A percentile compares a stretch with the other conserved stretches of the same genome.
phyloP scores from a whole-genome alignment of 2,113 vertebrate species.

The Plectropomus leopardus region DNA sequence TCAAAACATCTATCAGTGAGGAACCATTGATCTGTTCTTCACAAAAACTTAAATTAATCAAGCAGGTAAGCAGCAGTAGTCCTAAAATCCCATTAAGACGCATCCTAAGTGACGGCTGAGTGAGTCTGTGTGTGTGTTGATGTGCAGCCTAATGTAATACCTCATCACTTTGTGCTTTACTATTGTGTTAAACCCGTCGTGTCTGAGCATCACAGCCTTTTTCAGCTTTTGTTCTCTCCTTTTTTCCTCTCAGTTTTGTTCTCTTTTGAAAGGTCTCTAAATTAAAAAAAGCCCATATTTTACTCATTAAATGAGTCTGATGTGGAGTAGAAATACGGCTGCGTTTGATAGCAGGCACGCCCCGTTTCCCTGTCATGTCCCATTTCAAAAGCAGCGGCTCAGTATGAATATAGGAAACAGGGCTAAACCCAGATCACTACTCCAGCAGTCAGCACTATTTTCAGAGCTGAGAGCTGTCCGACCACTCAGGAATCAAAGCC shows the following conservation, averaged over 20 bases:
- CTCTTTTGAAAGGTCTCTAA: conserved; percentile 4
- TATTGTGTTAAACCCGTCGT: conserved; percentile 57
- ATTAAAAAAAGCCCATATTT: conserved; percentile 20
- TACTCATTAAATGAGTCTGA: neutral
- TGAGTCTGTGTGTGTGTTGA: conserved; percentile 9
- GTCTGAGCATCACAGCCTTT: conserved; percentile 54
- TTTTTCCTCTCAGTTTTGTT: conserved; percentile 7
- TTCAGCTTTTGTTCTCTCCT: conserved; percentile 6
- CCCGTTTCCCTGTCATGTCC: conserved; percentile 56
- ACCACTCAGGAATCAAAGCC: conserved; percentile 75
- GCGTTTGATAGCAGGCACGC: conserved; percentile 41
- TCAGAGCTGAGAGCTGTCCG: conserved; percentile 69
- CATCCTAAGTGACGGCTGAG: conserved; percentile 6
- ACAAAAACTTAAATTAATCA: neutral
- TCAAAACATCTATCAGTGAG: too few species aligned
- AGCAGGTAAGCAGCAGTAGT: neutral
- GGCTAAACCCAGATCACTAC: conserved; percentile 83
- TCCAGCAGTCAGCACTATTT: conserved; percentile 78
- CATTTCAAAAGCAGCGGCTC: conserved; percentile 70
- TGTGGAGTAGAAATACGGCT: conserved; percentile 25
- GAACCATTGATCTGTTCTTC: neutral
- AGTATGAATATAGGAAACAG: conserved; percentile 75
- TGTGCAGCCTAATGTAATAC: conserved; percentile 35
- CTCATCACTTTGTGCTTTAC: conserved; percentile 59
- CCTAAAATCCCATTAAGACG: neutral